Conservation (phyloP, 2,888 invertebrate species). For the Julus scandinavius region DNA sequence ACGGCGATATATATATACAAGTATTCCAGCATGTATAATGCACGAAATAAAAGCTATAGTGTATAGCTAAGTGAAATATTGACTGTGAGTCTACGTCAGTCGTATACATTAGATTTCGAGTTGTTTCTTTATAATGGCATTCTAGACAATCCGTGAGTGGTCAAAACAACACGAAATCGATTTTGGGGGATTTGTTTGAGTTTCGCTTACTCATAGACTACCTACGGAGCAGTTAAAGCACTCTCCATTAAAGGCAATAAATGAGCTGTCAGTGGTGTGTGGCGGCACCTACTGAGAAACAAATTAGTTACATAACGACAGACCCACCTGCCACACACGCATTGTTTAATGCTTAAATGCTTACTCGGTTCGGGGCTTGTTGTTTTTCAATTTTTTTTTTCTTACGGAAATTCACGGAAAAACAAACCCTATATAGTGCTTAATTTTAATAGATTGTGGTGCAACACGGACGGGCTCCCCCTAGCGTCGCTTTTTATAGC, state of each 20-base stretch:
- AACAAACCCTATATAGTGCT: too few relatives aligned
- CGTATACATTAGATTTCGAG: neutral
- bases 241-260: conserved; percentile 17
- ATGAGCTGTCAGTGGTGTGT: conserved; percentile 51
- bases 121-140: conserved; percentile 20
- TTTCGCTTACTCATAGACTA: conserved; percentile 44
- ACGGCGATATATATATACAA: too few relatives aligned
- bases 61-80: neutral
- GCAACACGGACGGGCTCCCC: too few relatives aligned
- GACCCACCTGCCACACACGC: neutral
- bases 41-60: too few relatives aligned
- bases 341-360: too few relatives aligned
- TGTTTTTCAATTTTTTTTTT: too few relatives aligned
- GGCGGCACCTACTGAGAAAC: conserved; percentile 55
- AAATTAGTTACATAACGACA: conserved; percentile 54
- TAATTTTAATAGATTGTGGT: too few relatives aligned
- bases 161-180: conserved; percentile 39
- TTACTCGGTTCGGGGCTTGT: too few relatives aligned
- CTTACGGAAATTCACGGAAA: too few relatives aligned
- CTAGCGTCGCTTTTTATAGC: too few relatives aligned
- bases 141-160: conserved; percentile 44
- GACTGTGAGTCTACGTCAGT: neutral
- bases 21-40: too few relatives aligned
- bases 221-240: conserved; percentile 29
- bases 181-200: conserved; percentile 42